Base-by-base conservation (phyloP, 2,113 vertebrate species). In the Epinephelus moara region DNA sequence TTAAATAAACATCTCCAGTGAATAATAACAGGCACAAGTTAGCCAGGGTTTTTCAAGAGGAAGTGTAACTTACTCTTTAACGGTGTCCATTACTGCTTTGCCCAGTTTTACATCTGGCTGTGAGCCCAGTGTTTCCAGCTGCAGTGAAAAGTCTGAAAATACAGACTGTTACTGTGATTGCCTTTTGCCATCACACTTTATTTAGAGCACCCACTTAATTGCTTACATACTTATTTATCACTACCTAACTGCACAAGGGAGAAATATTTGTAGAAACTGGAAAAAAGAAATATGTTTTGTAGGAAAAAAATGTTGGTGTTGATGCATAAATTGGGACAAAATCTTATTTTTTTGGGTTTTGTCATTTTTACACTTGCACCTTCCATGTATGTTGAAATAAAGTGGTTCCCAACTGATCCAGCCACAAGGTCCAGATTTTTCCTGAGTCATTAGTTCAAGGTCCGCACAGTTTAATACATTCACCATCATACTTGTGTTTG, bases 51-150 rank as follows among this genome's bases (percentile, higher is more conserved):
- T 83, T 37, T 15, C 3, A 40, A 33, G 30, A 33, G 40, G 57
- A 67, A 60, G 4, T 59, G 8, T 17, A 7, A 37, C 33, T 37
- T 37, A 37, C 3, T 6, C 30, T 75, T 63, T 12, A 42, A 45
- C 18, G 23, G 59, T 57, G 49, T 52, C 50, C 40, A 14, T 30
- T n/a, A 52, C 59, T 52, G 49, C 18, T 40, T 47, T 21, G 11
- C 13, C 30, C 15, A 17, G 10, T 71, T 23, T 50, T 13, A 33
- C 3, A 18, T 4, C 50, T 82, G 77, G 60, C 84, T 70, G 27
- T 75, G 52, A 70, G 73, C 76, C 63, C n/a, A n/a, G 59, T 52
- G 9, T 52, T 56, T 78, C 25, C 3, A 30, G 23, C 70, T 75
- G 70, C 64, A 72, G 71, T 64, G 49, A 42, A 33, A 57, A 70